phyloP scores from a whole-genome alignment of 1,140 invertebrate genomes.

The Pseudachorutes palmiensis region DNA sequence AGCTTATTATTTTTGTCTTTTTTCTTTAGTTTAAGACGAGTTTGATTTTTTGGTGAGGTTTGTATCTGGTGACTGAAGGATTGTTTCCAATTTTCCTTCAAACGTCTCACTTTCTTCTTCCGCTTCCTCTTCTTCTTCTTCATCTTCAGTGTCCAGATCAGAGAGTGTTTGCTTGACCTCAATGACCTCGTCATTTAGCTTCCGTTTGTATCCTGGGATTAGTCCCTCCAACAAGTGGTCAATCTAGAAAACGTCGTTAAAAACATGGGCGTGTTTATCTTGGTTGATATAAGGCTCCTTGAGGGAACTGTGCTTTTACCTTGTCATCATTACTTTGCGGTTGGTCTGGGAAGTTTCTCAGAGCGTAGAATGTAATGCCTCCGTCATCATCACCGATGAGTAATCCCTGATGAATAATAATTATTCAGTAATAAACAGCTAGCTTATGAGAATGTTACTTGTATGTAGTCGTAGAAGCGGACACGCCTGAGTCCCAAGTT shows the following conservation, averaged over 20 bases:
- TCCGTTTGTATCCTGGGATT: background rate
- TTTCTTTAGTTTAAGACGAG: no score
- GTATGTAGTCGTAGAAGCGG: conserved; percentile 18
- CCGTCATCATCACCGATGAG: conserved; percentile 32
- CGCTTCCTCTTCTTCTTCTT: conserved; percentile 8
- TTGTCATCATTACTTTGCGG: conserved; percentile 19
- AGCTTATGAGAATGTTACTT: conserved; percentile 17
- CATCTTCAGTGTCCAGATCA: conserved; percentile 2
- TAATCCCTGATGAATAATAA: conserved; percentile 21
- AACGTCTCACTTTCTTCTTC: conserved; percentile 17
- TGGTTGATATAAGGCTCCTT: no score
- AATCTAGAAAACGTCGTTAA: background rate
- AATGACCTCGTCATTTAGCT: background rate
- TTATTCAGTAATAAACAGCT: background rate
- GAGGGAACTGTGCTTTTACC: no score
- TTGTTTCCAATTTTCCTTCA: background rate
- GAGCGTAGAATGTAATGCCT: conserved; percentile 22
- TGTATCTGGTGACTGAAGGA: background rate
- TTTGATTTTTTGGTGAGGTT: background rate
- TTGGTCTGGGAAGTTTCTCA: conserved; percentile 30
- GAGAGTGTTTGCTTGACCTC: background rate
- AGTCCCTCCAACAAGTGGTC: conserved; percentile 6
- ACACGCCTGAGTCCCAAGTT: conserved; percentile 21
- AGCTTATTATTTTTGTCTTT: no score
- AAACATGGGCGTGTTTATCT: no score